Conservation (phyloP, 2,888 invertebrate genomes). For the Brenthis hecate region DNA sequence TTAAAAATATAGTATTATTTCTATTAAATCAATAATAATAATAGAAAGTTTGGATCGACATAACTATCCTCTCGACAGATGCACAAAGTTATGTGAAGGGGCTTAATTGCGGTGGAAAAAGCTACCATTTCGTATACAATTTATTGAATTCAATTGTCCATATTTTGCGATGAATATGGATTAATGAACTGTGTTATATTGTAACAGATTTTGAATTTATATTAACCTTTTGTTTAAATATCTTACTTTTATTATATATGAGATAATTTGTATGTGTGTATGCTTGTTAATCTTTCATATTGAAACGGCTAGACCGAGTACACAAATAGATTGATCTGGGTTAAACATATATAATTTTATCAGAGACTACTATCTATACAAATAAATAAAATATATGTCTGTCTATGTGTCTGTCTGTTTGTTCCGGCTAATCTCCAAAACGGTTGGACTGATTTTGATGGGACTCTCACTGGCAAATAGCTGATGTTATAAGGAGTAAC, state of each 20-base stretch:
- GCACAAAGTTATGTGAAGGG: conserved; percentile 36
- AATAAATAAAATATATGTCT: too few relatives aligned
- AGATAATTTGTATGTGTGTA: too few relatives aligned
- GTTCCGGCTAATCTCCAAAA: too few relatives aligned
- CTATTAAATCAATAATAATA: conserved; percentile 13
- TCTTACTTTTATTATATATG: not conserved
- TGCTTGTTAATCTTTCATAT: too few relatives aligned
- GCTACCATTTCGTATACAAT: not conserved
- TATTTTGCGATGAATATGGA: conserved; percentile 3
- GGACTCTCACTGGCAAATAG: too few relatives aligned
- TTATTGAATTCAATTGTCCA: conserved; percentile 4
- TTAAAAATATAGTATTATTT: not conserved
- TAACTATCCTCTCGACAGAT: conserved; percentile 38
- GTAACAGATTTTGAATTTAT: conserved; percentile 3
- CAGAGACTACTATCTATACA: too few relatives aligned
- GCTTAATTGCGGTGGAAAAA: conserved; percentile 39
- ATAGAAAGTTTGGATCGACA: conserved; percentile 11
- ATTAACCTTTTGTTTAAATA: not conserved
- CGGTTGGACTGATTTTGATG: too few relatives aligned
- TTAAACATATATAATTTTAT: too few relatives aligned
- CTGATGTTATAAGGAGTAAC: too few relatives aligned
- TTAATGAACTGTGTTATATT: not conserved
- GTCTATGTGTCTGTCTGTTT: too few relatives aligned
- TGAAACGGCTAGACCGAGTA: too few relatives aligned
- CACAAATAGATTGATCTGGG: too few relatives aligned